These are phyloP conservation scores for Benitochromis conjunctus DNA, from an alignment of 2,113 vertebrate genomes.

Conservation along the genomic window DNA sequence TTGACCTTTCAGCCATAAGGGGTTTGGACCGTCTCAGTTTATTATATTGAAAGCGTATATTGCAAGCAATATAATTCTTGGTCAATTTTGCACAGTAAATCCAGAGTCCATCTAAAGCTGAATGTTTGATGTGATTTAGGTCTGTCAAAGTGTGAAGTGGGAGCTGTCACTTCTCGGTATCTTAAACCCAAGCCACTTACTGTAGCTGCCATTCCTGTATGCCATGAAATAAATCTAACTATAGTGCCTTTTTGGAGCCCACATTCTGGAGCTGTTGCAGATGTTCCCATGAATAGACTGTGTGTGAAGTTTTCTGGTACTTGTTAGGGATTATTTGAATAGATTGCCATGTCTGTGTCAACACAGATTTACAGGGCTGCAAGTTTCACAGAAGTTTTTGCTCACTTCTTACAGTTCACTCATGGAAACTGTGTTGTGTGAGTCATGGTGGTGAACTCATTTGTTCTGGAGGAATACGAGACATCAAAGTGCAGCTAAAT, in stretches of 20 bases:
- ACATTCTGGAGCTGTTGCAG: constrained; percentile 32
- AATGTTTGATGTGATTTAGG: constrained; percentile 13
- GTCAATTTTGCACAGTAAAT: background rate
- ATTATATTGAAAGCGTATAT: background rate
- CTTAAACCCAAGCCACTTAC: constrained; percentile 20
- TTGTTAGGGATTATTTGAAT: constrained; percentile 28
- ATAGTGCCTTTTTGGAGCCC: background rate
- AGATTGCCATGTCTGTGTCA: background rate
- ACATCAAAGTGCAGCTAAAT: background rate
- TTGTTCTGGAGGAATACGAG: background rate
- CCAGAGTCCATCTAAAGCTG: background rate
- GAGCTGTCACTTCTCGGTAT: constrained; percentile 4
- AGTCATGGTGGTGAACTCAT: background rate
- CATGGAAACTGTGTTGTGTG: background rate
- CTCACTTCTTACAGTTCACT: background rate
- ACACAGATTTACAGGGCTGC: background rate
- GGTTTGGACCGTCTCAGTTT: background rate
- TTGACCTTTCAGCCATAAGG: background rate
- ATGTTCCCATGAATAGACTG: constrained; percentile 29
- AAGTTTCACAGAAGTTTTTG: background rate
- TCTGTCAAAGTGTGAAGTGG: constrained; percentile 26
- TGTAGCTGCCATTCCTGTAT: background rate
- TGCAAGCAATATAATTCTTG: background rate
- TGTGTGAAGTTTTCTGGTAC: constrained; percentile 1
- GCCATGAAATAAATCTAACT: constrained; percentile 24